A percentile compares a stretch with the other conserved stretches of the same genome.
These are phyloP conservation scores for Phocides pigmalion DNA, from an alignment of 1,140 invertebrate genomes.

Conservation along the genomic window DNA sequence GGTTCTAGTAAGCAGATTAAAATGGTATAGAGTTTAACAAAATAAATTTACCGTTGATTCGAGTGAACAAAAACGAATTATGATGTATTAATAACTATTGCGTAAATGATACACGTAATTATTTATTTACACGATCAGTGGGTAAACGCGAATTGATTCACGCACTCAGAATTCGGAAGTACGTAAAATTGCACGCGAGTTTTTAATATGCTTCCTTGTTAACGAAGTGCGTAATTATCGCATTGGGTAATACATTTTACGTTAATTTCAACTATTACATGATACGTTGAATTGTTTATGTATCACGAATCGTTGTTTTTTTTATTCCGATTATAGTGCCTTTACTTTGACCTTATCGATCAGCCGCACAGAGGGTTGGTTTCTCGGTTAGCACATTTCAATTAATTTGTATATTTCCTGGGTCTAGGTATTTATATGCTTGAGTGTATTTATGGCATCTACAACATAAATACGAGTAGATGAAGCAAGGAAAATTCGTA, in stretches of 20 bases:
- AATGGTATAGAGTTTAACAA: slow-evolving; percentile 3
- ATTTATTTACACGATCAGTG: slow-evolving; percentile 12
- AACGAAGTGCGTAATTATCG: slow-evolving; percentile 1
- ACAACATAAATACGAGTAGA: no score
- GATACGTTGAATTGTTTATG: slow-evolving; percentile 2
- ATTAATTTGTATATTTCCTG: no score
- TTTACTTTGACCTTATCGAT: no score
- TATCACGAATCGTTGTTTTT: neutral
- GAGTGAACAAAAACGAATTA: slow-evolving; percentile 1
- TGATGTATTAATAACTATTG: slow-evolving; percentile 3
- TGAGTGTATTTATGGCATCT: no score
- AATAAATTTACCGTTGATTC: neutral
- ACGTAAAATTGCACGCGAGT: neutral
- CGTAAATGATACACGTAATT: slow-evolving; percentile 7
- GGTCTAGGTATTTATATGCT: no score
- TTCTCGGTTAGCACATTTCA: no score
- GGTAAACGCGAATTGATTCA: slow-evolving; percentile 13
- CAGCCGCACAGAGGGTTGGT: no score
- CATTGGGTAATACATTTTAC: slow-evolving; percentile 21
- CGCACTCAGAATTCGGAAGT: slow-evolving; percentile 17
- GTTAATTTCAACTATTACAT: slow-evolving; percentile 14
- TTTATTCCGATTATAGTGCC: neutral
- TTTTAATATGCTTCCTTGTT: slow-evolving; percentile 10
- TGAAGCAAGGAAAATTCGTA: no score
- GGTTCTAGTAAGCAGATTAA: no score